Evolutionary conservation across 2,888 invertebrate genomes (phyloP).

Genomic region (Orchestes rusci): DNA sequence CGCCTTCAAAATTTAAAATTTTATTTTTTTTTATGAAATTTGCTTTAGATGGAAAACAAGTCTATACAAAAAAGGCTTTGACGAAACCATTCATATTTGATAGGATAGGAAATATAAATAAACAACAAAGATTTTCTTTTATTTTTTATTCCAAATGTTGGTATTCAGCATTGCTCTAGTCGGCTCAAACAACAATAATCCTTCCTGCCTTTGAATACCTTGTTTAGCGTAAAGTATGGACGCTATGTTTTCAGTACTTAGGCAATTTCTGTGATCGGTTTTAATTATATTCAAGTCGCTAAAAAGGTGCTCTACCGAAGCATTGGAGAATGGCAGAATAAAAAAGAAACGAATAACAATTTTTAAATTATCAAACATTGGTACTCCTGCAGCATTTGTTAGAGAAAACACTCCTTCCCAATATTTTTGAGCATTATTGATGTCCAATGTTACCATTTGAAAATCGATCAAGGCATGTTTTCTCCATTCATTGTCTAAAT

Average conservation of each 20-base stretch:
- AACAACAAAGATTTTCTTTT: too few species aligned
- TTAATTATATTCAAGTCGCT: conserved; percentile 16
- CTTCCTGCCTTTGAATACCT: conserved; percentile 9
- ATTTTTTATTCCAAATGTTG: conserved; percentile 13
- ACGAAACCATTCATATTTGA: too few species aligned
- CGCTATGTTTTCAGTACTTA: conserved; percentile 7
- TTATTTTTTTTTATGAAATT: too few species aligned
- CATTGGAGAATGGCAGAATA: conserved; percentile 18
- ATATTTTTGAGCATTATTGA: conserved; percentile 6
- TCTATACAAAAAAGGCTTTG: too few species aligned
- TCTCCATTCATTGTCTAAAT: conserved; percentile 20
- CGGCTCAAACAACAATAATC: conserved; percentile 11
- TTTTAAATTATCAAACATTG: conserved; percentile 13
- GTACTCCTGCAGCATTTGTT: conserved; percentile 12
- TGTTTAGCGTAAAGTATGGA: conserved; percentile 13
- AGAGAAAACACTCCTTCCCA: conserved; percentile 15
- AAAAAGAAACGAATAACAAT: conserved; percentile 11
- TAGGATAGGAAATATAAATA: too few species aligned
- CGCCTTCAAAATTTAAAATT: too few species aligned
- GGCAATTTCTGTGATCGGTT: conserved; percentile 4
- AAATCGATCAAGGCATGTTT: conserved; percentile 13
- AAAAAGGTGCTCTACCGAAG: conserved; percentile 15
- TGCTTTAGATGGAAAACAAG: too few species aligned
- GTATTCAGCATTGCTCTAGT: conserved; percentile 11
- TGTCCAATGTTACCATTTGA: conserved; percentile 5